Base-by-base conservation (phyloP, 2,797 vertebrate species). In the Jordanella pulchra region DNA sequence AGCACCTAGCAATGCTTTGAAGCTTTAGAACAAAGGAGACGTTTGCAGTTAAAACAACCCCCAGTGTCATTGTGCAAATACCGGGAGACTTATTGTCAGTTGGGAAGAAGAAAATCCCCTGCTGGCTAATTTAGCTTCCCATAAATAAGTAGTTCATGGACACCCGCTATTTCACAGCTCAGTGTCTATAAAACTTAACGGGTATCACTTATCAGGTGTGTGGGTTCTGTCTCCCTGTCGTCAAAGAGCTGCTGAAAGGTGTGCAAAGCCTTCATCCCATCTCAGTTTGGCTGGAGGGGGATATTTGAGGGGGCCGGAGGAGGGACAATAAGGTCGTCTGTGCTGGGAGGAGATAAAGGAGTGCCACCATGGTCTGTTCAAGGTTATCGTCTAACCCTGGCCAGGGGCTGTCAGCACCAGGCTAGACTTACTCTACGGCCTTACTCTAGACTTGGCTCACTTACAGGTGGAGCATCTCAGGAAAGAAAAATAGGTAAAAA, bases 181-280 rank as follows among this genome's bases (percentile, higher is more conserved):
- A 86, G 84, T 90, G 84, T 74, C 92, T 92, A 94, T 95, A 95
- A 95, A 94, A 94, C 85, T 91, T 92, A 93, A 95, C 90, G 89
- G 93, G 93, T 95, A 95, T 95, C 94, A 95, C 92, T 95, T 95
- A 93, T 95, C 94, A 94, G 91, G 88, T 92, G 88, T 86, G 91
- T 90, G 84, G 87, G 77, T 90, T 92, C 86, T 83, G 85, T 91
- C 92, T 92, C 91, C 86, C 77, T 65, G 84, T 89, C 80, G 93
- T 92, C 92, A 93, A 92, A 94, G 92, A 92, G 87, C 80, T 65
- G 92, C 91, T 94, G 95, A 95, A 93, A 95, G 91, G 90, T 86
- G 89, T 81, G 84, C 87, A 30, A 82, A 84, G 81, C 92, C 92
- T 94, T 93, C 91, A 92, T 95, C 88, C 89, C 87, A 58, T 89